Evolutionary conservation across 1,140 invertebrate species (phyloP).

Genomic region (Matsumurasca onukii): DNA sequence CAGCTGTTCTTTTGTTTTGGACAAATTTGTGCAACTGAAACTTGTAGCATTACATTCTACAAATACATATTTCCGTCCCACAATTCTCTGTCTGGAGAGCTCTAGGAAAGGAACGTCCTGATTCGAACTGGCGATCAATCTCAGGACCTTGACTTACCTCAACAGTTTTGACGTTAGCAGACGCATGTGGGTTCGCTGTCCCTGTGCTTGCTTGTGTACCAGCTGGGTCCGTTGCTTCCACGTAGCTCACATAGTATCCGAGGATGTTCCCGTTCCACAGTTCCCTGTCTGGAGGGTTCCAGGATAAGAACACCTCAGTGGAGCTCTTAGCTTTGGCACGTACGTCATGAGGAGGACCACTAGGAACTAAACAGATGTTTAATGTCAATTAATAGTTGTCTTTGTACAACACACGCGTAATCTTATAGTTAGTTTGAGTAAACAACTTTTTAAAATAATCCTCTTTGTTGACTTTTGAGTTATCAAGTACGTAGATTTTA

Average conservation of each 20-base stretch:
- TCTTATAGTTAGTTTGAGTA: too few species aligned
- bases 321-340: constrained; percentile 85
- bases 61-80: too few species aligned
- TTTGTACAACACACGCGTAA: too few species aligned
- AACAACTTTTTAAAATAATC: too few species aligned
- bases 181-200: constrained; percentile 25
- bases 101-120: background rate
- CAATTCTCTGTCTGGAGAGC: too few species aligned
- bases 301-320: constrained; percentile 83
- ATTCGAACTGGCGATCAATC: background rate
- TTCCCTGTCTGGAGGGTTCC: constrained; percentile 85
- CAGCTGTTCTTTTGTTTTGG: too few species aligned
- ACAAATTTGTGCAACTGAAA: too few species aligned
- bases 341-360: constrained; percentile 81
- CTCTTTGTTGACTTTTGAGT: too few species aligned
- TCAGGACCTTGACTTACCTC: constrained; percentile 51
- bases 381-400: too few species aligned
- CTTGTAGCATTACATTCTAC: too few species aligned
- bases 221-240: constrained; percentile 49
- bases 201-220: background rate
- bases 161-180: constrained; percentile 63
- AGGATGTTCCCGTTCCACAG: constrained; percentile 89
- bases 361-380: constrained; percentile 53
- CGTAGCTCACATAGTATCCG: constrained; percentile 92
- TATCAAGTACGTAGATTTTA: too few species aligned